These are phyloP conservation scores for Clarias gariepinus DNA, from an alignment of 2,113 vertebrate genomes.

Conservation along the genomic window DNA sequence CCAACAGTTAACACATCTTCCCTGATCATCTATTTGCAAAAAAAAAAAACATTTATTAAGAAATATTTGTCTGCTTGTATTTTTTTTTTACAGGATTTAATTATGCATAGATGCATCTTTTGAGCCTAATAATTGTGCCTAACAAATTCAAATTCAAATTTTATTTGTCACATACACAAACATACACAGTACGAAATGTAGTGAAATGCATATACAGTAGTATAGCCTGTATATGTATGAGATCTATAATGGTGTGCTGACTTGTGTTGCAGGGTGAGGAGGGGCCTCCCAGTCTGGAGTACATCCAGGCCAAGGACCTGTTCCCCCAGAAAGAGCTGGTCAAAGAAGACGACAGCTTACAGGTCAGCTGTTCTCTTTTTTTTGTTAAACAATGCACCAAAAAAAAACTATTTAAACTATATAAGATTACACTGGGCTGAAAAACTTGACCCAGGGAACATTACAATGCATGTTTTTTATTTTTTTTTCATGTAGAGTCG, in stretches of 20 bases:
- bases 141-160: no score
- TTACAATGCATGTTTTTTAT: not conserved
- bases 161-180: no score
- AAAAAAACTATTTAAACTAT: not conserved
- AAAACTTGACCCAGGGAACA: not conserved
- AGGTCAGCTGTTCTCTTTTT: conserved; percentile 73
- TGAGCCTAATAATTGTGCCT: no score
- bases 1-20: not conserved
- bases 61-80: not conserved
- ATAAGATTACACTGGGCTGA: not conserved
- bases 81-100: not conserved
- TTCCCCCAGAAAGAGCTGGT: conserved; percentile 97
- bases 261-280: conserved; percentile 88
- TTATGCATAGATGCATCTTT: no score
- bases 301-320: conserved; percentile 99
- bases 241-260: not conserved
- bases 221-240: not conserved
- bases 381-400: no score
- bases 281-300: conserved; percentile 98
- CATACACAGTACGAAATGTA: no score
- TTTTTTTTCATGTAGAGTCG: not conserved
- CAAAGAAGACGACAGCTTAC: conserved; percentile 94
- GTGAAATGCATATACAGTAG: no score
- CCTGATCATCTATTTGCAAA: not conserved
- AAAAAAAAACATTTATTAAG: no score